phyloP scores from a whole-genome alignment of 2,113 vertebrate genomes.

The Actinemys pallida region DNA sequence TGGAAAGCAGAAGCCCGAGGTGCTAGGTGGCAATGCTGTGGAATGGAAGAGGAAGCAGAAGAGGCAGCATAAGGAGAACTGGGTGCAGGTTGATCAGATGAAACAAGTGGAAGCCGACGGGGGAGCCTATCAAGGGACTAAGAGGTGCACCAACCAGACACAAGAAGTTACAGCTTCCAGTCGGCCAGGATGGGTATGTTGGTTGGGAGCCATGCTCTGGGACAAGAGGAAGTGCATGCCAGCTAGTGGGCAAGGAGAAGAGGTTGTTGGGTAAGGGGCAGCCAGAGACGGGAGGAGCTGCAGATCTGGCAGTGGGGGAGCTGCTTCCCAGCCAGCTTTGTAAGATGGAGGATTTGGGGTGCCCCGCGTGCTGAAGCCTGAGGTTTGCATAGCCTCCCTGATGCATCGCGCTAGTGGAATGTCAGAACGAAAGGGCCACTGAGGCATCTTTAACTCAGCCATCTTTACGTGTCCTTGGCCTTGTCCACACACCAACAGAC shows the following conservation, averaged over 20 bases:
- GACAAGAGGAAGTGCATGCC: not conserved
- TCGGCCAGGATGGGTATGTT: not conserved
- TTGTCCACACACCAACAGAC: not conserved
- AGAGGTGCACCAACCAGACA: not conserved
- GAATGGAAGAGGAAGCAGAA: not conserved
- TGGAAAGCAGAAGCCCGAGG: not conserved
- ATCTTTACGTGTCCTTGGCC: not conserved
- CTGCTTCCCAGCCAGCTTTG: too few species aligned
- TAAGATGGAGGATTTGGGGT: too few species aligned
- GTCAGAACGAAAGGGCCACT: not conserved
- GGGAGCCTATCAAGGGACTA: not conserved
- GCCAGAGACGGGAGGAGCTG: not conserved
- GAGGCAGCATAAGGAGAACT: not conserved
- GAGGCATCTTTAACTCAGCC: not conserved
- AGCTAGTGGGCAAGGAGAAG: not conserved
- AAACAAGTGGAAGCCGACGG: not conserved
- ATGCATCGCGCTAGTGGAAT: not conserved
- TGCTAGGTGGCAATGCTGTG: not conserved
- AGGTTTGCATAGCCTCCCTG: not conserved
- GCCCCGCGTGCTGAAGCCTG: not conserved
- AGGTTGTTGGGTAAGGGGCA: not conserved
- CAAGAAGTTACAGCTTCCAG: not conserved
- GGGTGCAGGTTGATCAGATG: not conserved
- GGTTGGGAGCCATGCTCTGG: not conserved
- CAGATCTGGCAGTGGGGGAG: not conserved